Base-by-base conservation (phyloP, 2,113 vertebrate species). In the Motacilla tschutschensis region DNA sequence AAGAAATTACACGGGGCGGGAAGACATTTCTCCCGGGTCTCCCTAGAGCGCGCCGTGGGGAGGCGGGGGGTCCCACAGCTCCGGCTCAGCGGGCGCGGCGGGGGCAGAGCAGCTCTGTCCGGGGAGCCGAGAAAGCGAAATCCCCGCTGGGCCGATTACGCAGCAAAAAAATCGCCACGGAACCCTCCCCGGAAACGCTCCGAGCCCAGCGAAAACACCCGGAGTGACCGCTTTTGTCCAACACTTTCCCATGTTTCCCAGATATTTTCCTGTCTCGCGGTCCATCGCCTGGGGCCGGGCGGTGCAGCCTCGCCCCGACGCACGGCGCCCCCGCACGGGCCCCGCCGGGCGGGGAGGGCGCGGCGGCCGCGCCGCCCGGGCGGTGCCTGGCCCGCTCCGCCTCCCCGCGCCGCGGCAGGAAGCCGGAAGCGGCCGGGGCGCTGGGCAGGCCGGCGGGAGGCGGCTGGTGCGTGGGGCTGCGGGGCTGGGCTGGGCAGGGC, bases 291-390 rank as follows among this genome's bases (percentile, higher is more conserved):
- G 3, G 10, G 5, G 3, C 1, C 28, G 10, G 16, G 2, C 5
- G 3, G 16, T 9, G 9, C 28, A 9, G 11, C 28, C 28, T 9
- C 38, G 16, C 4, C 25, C 25, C 33, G 1, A 2, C 0, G 16
- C 5, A 17, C 9, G 6, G 19, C 11, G 2, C 0, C 1, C 10
- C 8, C 5, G 6, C 22, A 1, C n/a, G 5, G 28, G 2, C 28
- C 15, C 6, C 10, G 5, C 14, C 4, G 19, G 8, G 24, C 15
- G 15, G 9, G 12, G 4, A 13, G 26, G 6, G 46, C 35, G 14
- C 40, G 6, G 14, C 5, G 51, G 6, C 33, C 2, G 12, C 36
- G n/a, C 7, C 20, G n/a, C 58, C 38, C n/a, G 53, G 91, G 91
- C 75, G 75, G 79, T 38, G 87, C 87, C 55, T 31, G 35, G 17